A percentile compares a stretch with the other conserved stretches of the same genome.
phyloP scores from a whole-genome alignment of 2,797 vertebrate species.

The Hemitrygon akajei region DNA sequence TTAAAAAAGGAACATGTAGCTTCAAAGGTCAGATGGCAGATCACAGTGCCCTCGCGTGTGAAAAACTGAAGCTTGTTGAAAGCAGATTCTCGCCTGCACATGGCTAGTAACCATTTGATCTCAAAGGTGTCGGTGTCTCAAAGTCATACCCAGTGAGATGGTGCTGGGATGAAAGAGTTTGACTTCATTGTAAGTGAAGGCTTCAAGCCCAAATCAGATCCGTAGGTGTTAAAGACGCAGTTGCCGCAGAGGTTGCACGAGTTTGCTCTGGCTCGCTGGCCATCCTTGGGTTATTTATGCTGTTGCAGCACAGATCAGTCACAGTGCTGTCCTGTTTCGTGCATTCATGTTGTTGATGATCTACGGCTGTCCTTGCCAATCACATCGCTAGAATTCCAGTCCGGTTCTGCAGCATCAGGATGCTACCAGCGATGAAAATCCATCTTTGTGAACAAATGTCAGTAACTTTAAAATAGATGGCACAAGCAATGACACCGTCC shows the following conservation, averaged over 20 bases:
- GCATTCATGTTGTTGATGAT: background rate
- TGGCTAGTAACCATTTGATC: background rate
- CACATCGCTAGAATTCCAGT: background rate
- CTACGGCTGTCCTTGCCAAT: background rate
- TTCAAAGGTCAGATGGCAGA: background rate
- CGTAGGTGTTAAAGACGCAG: background rate
- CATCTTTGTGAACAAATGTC: background rate
- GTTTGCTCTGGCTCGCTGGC: background rate
- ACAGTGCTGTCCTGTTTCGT: background rate
- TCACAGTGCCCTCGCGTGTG: background rate
- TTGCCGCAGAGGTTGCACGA: background rate
- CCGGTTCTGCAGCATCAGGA: background rate
- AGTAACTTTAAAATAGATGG: slow-evolving; percentile 18
- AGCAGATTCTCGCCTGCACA: background rate
- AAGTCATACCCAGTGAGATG: background rate
- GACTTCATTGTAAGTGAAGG: background rate
- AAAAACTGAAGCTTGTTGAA: background rate
- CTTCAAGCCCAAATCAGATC: background rate
- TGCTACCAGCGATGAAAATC: background rate
- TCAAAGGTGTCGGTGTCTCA: background rate
- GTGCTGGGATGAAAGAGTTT: background rate
- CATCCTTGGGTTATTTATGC: background rate
- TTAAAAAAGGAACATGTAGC: background rate
- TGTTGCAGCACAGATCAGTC: background rate
- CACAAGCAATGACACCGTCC: background rate